phyloP scores from a whole-genome alignment of 2,797 vertebrate genomes.

The Phoxinus dragarum region DNA sequence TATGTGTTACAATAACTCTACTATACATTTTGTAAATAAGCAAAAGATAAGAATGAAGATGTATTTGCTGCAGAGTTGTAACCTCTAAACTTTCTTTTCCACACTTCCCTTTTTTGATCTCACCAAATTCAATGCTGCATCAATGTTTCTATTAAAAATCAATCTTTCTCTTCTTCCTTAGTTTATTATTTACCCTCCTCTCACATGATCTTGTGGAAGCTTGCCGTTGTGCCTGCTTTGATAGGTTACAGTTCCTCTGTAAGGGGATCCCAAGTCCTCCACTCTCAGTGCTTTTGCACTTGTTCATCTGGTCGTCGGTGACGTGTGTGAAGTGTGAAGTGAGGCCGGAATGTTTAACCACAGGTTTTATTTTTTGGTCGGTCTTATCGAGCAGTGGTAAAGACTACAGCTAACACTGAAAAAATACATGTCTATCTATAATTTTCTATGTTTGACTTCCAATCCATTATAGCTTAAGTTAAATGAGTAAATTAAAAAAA shows the following conservation, averaged over 20 bases:
- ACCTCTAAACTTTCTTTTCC: conserved; percentile 39
- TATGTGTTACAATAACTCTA: background rate
- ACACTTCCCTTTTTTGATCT: conserved; percentile 9
- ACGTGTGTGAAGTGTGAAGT: conserved; percentile 25
- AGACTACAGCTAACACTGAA: conserved; percentile 29
- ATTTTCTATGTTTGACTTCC: background rate
- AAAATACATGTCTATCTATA: background rate
- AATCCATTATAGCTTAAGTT: background rate
- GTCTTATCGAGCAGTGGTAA: background rate
- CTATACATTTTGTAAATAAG: background rate
- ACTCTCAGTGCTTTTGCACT: conserved; percentile 29
- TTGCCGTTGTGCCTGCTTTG: conserved; percentile 3
- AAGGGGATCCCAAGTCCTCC: conserved; percentile 9
- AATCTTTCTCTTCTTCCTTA: conserved; percentile 62
- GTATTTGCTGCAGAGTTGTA: background rate
- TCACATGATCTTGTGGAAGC: conserved; percentile 16
- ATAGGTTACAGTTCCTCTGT: conserved; percentile 18
- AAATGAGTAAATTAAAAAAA: background rate
- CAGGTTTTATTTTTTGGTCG: conserved; percentile 19
- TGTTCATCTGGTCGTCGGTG: conserved; percentile 25
- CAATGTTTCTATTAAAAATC: conserved; percentile 38
- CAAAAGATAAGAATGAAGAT: conserved; percentile 17
- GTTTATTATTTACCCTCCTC: conserved; percentile 38
- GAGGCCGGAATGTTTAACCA: conserved; percentile 33
- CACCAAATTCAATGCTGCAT: conserved; percentile 39